Evolutionary conservation across 2,113 vertebrate species (phyloP).

Genomic region (Corythaeola cristata): DNA sequence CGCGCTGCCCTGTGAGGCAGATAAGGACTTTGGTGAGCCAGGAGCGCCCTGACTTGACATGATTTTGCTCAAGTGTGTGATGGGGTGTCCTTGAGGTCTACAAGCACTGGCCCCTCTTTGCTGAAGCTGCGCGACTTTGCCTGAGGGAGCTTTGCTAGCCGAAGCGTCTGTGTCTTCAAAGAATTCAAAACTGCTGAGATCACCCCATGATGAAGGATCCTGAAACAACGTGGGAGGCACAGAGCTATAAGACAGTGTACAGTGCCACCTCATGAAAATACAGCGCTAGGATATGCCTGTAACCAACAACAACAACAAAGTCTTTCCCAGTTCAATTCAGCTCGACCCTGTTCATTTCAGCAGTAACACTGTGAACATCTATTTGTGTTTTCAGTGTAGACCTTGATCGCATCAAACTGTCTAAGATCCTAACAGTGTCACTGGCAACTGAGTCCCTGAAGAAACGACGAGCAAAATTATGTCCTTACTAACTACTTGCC

Average conservation of each 20-base stretch:
- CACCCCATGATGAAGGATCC: conserved; percentile 86
- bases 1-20: conserved; percentile 71
- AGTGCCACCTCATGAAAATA: conserved; percentile 71
- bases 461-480: background rate
- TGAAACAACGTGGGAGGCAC: conserved; percentile 86
- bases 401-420: background rate
- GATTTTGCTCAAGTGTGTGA: conserved; percentile 73
- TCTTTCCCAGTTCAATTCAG: background rate
- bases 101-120: conserved; percentile 69
- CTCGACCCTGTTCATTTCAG: background rate
- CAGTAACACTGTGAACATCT: background rate
- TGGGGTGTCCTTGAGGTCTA: conserved; percentile 69
- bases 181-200: conserved; percentile 81
- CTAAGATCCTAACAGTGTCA: background rate
- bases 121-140: conserved; percentile 72
- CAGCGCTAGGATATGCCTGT: conserved; percentile 44
- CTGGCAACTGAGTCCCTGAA: background rate
- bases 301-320: background rate
- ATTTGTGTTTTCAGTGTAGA: background rate
- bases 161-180: conserved; percentile 79
- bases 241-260: conserved; percentile 77
- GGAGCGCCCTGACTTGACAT: conserved; percentile 70
- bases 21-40: conserved; percentile 68
- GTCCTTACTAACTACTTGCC: background rate
- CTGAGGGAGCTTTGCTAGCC: conserved; percentile 76